These are phyloP conservation scores for Chlorops oryzae DNA, from an alignment of 1,140 invertebrate species.

Conservation along the genomic window DNA sequence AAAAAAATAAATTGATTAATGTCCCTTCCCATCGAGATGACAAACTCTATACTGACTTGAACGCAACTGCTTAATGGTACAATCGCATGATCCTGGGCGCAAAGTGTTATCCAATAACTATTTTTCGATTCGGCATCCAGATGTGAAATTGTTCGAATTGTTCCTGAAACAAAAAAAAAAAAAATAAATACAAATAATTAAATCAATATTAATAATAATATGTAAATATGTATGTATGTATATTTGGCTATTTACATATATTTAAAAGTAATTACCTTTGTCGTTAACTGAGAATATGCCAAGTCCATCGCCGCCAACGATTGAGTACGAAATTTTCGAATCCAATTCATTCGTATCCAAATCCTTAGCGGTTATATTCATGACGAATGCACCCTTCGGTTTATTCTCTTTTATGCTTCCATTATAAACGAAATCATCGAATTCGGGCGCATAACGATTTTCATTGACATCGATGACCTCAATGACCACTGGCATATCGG, in stretches of 20 bases:
- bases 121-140: conserved; percentile 82
- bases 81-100: conserved; percentile 83
- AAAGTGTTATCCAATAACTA: conserved; percentile 90
- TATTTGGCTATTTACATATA: too few species aligned
- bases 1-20: too few species aligned
- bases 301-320: conserved; percentile 81
- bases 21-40: too few species aligned
- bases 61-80: conserved; percentile 76
- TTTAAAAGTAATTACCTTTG: conserved; percentile 62
- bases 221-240: not conserved
- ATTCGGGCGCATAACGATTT: conserved; percentile 76
- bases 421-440: conserved; percentile 71
- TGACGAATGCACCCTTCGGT: conserved; percentile 66
- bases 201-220: not conserved
- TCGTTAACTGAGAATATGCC: conserved; percentile 87
- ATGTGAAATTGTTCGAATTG: conserved; percentile 71
- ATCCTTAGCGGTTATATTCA: conserved; percentile 71
- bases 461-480: conserved; percentile 92
- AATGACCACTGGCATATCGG: conserved; percentile 71
- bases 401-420: conserved; percentile 70
- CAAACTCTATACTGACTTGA: too few species aligned
- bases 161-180: conserved; percentile 57
- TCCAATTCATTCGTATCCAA: conserved; percentile 70
- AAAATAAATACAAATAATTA: not conserved
- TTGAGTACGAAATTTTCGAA: conserved; percentile 76